These are phyloP conservation scores for Cottoperca gobio DNA, from an alignment of 2,797 vertebrate genomes.

Conservation along the genomic window DNA sequence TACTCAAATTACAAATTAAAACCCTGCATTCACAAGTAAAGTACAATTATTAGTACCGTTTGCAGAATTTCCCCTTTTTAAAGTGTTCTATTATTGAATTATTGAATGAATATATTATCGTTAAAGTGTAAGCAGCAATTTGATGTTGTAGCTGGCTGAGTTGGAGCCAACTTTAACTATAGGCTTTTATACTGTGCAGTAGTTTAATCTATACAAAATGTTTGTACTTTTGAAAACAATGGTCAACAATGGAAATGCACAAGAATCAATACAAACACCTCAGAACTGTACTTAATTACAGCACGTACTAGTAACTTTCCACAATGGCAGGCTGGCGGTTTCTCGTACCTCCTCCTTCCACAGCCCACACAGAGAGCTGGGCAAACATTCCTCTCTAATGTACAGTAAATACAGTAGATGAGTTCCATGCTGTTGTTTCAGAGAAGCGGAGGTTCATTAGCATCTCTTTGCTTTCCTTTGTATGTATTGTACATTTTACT, in stretches of 20 bases:
- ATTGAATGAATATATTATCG: conserved; percentile 17
- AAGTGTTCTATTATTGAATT: neutral
- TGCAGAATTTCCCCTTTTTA: neutral
- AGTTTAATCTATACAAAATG: neutral
- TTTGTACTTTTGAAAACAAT: too few species aligned
- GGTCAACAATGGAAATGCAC: neutral
- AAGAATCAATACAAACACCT: neutral
- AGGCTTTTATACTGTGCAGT: neutral
- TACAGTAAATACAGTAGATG: conserved; percentile 8
- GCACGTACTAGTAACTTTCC: neutral
- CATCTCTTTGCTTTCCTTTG: neutral
- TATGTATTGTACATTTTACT: conserved; percentile 7
- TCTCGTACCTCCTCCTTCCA: neutral
- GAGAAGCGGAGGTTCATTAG: conserved; percentile 25
- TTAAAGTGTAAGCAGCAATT: conserved; percentile 21
- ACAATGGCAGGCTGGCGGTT: neutral
- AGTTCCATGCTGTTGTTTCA: conserved; percentile 6
- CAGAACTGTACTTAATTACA: neutral
- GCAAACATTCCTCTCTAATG: neutral
- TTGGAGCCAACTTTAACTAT: neutral
- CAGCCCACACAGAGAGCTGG: conserved; percentile 27
- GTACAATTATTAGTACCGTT: neutral
- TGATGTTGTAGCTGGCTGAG: neutral
- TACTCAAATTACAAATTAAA: neutral
- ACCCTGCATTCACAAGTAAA: neutral